phyloP scores from a whole-genome alignment of 1,140 invertebrate genomes.

The Musca vetustissima region DNA sequence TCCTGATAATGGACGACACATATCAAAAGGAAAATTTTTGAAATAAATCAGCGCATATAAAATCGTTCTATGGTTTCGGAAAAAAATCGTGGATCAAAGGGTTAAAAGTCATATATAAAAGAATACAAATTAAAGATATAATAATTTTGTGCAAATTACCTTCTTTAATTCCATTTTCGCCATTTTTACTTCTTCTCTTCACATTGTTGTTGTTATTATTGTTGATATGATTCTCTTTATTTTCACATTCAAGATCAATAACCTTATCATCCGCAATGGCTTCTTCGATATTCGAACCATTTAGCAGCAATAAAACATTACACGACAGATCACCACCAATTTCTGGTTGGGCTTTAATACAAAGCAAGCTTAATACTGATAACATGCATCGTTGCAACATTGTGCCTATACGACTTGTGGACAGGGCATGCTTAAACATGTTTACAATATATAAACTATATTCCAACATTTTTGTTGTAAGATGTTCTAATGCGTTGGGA shows the following conservation, averaged over 20 bases:
- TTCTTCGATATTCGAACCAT: neutral
- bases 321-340: neutral
- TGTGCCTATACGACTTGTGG: neutral
- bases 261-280: neutral
- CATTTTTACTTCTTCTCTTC: no score
- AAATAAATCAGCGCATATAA: no score
- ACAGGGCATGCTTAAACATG: constrained; percentile 31
- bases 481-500: constrained; percentile 28
- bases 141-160: no score
- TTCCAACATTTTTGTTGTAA: constrained; percentile 30
- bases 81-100: no score
- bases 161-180: no score
- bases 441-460: constrained; percentile 29
- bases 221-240: constrained; percentile 1
- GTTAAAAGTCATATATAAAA: no score
- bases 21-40: no score
- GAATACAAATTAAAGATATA: neutral
- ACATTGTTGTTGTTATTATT: neutral
- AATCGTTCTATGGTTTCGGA: no score
- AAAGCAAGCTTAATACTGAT: constrained; percentile 30
- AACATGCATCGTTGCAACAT: constrained; percentile 34
- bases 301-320: no score
- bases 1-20: no score
- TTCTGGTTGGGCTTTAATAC: constrained; percentile 29
- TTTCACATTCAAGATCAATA: neutral